Percentiles rank a stretch among this genome's conserved stretches.
These are phyloP conservation scores for Gymnorhina tibicen DNA, from an alignment of 2,113 vertebrate genomes.

Conservation along the genomic window DNA sequence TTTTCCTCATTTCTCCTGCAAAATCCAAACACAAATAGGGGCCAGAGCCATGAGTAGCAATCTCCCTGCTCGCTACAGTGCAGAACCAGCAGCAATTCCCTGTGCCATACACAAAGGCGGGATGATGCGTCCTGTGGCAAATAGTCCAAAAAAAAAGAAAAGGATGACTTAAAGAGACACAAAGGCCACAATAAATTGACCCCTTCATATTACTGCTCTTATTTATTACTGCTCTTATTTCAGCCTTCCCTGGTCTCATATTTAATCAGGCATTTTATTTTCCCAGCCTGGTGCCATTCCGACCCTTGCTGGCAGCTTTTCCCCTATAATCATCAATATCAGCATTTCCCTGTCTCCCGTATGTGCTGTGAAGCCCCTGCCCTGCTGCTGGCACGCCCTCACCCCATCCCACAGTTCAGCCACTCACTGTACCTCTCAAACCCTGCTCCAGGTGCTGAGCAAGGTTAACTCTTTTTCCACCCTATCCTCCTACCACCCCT, in stretches of 20 bases:
- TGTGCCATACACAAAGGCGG: neutral
- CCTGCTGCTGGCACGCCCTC: neutral
- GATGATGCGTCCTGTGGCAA: neutral
- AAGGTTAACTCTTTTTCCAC: neutral
- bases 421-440: neutral
- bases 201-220: neutral
- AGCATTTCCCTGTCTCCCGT: neutral
- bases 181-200: neutral
- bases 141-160: neutral
- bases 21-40: neutral
- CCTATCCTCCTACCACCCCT: neutral
- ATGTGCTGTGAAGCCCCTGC: neutral
- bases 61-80: neutral
- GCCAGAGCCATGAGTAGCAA: neutral
- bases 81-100: neutral
- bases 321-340: neutral
- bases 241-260: neutral
- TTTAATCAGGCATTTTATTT: neutral
- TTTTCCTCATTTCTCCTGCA: neutral
- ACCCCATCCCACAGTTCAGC: neutral
- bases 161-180: neutral
- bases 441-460: neutral
- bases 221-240: neutral
- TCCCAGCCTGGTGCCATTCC: neutral
- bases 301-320: neutral